Evolutionary conservation across 2,888 invertebrate species (phyloP).

Genomic region (Sturmia bella): DNA sequence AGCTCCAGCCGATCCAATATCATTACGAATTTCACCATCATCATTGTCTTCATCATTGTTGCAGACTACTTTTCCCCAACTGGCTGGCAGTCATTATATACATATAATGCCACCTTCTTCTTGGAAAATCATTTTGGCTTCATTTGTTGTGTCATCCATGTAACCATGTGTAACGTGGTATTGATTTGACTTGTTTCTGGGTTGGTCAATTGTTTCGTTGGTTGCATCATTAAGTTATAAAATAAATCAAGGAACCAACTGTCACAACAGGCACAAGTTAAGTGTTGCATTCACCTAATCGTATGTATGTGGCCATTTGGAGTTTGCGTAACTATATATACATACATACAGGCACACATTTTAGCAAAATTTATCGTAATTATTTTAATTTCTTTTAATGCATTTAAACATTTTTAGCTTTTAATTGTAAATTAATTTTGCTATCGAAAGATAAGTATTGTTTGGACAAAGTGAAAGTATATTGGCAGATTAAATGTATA

Average conservation of each 20-base stretch:
- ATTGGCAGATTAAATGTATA: not conserved
- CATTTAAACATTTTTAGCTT: slow-evolving; percentile 14
- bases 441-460: not conserved
- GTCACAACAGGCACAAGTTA: slow-evolving; percentile 50
- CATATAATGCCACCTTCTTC: slow-evolving; percentile 68
- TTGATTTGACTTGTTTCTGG: slow-evolving; percentile 58
- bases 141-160: slow-evolving; percentile 61
- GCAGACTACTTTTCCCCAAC: slow-evolving; percentile 54
- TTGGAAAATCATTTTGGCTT: slow-evolving; percentile 64
- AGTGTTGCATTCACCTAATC: slow-evolving; percentile 52
- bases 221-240: slow-evolving; percentile 67
- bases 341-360: no score
- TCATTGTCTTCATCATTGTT: slow-evolving; percentile 21
- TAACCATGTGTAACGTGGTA: slow-evolving; percentile 41
- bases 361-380: not conserved
- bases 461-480: not conserved
- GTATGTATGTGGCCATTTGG: slow-evolving; percentile 30
- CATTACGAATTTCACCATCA: slow-evolving; percentile 21
- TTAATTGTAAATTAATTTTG: not conserved
- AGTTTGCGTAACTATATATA: slow-evolving; percentile 4
- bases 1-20: slow-evolving; percentile 35
- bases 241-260: slow-evolving; percentile 65
- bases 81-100: slow-evolving; percentile 59
- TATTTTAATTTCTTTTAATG: slow-evolving; percentile 17
- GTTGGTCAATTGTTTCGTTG: slow-evolving; percentile 43